Evolutionary conservation across 2,797 vertebrate genomes (phyloP).

Genomic region (Halcyon smyrnensis): DNA sequence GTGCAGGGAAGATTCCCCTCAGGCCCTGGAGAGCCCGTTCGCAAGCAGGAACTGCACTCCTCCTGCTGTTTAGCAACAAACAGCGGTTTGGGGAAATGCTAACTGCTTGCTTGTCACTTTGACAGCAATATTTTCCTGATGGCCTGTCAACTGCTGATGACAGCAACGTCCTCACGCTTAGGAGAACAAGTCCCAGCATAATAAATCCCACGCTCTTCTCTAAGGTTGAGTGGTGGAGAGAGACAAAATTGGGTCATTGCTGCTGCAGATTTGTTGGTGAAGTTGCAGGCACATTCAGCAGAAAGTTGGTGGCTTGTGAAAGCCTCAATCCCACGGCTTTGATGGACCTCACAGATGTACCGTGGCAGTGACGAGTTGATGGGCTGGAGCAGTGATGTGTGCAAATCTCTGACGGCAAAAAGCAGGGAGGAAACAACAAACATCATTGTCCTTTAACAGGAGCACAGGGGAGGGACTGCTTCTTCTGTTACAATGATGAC

Average conservation of each 20-base stretch:
- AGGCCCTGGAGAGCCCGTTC: background rate
- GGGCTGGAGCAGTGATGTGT: background rate
- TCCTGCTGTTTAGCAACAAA: background rate
- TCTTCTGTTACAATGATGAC: background rate
- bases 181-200: slow-evolving; percentile 21
- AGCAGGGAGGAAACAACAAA: background rate
- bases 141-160: slow-evolving; percentile 49
- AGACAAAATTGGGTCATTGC: slow-evolving; percentile 24
- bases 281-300: background rate
- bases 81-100: background rate
- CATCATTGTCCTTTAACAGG: background rate
- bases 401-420: background rate
- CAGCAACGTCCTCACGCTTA: background rate
- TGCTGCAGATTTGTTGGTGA: background rate
- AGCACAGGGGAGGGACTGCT: background rate
- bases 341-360: background rate
- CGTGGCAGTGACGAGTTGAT: background rate
- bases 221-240: background rate
- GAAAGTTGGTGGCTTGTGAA: slow-evolving; percentile 15
- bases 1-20: background rate
- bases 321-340: background rate
- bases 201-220: slow-evolving; percentile 39
- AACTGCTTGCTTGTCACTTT: slow-evolving; percentile 24
- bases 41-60: background rate
- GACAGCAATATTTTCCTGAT: slow-evolving; percentile 46